Evolutionary conservation across 2,797 vertebrate species (phyloP), one percentile per base, ranked within the genome.

Genomic region (Telmatherina bonti): DNA sequence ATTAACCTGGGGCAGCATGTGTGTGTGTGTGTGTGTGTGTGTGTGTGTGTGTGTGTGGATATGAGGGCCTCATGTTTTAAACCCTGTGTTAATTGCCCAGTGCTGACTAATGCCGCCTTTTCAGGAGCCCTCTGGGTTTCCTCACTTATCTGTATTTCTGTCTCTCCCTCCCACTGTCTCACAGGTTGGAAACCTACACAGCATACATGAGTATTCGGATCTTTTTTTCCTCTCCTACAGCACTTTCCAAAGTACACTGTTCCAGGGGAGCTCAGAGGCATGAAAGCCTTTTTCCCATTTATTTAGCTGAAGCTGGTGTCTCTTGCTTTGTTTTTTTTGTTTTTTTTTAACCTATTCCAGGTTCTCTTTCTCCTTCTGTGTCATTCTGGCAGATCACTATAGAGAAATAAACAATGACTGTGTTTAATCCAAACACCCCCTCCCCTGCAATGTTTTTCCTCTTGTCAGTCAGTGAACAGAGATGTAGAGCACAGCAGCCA

Each of bases 81-180:
- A 70, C 59, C 55, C 56, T 59, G 29, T 45, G 74, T 81, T 91
- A 89, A 91, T 90, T 87, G 79, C 82, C 79, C 82, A 45, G 65
- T 81, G 83, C 74, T 82, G 86, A 87, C 72, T 85, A 72, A 79
- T 85, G 86, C 82, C 81, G 81, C 86, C 88, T 85, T 84, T 88
- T 81, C 75, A 68, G 10, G 16, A 72, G 67, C 72, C 82, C 76
- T 68, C 13, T 26, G 67, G 78, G 68, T 81, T 79, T 82, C 79
- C 76, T 73, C 70, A 43, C 57, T 69, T 75, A 67, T 85, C 70
- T 68, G 58, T 74, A 68, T 84, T 81, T 74, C 64, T 67, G 43
- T 77, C 24, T 36, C 22, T 15, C 59, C 52, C 24, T 76, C 72
- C 62, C 51, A 54, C 59, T 5, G 52, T 61, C 67, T 71, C 58